Evolutionary conservation across 1,140 invertebrate species (phyloP), one percentile per base, ranked within the genome.

Genomic region (Neotoxoptera formosana): DNA sequence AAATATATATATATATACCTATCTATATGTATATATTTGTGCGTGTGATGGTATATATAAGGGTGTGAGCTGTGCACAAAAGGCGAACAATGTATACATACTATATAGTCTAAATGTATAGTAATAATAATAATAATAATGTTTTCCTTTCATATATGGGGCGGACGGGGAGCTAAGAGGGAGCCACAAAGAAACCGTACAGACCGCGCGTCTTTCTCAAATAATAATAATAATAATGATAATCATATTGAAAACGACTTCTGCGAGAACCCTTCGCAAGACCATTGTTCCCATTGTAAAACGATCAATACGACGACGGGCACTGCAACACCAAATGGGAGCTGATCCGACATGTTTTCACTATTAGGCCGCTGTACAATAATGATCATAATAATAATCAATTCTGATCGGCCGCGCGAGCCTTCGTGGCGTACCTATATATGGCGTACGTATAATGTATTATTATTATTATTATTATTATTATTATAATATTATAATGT

Each of bases 171-270:
- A 56, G 25, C 21, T 25, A 67, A 30, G 84, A 88, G 86, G 17
- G 30, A 88, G 30, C 20, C 30, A 88, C 86, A 89, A 89, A 89
- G 87, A 53, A 89, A 89, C 87, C 87, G 87, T 53, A 83, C 67
- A 34, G 45, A 91, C 41, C 67, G 41, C 56, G 47, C 21, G 30
- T 83, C 25, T 92, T 76, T 51, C 34, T 83, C n/a, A 48, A 83
- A 92, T 92, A 92, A 92, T 92, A 92, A 92, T 92, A 92, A 92
- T 91, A 90, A 90, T 91, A 60, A 90, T 90, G 23, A 91, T 90
- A 53, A 90, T 90, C 60, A 81, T 83, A 83, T 81, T 83, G 91
- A 92, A 86, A 53, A 93, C 60, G 81, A 86, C 91, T 93, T 93
- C 91, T 93, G 76, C 91, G 91, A 93, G 91, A 84, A 92, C 67